Conservation (phyloP, 2,888 invertebrate genomes). For the Sclerodermus sp. region DNA sequence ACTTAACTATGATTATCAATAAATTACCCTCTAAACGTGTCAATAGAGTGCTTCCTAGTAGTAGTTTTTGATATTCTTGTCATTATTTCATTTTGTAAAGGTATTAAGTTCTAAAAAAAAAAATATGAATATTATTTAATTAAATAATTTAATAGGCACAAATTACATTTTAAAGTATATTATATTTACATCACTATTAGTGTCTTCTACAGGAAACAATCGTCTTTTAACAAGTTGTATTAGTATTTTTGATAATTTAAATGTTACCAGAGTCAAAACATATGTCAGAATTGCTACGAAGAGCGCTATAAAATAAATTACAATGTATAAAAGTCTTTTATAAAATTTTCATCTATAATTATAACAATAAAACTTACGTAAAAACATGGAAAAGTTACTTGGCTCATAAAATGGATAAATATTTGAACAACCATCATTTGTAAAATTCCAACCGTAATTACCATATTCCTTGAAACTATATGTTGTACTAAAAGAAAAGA, state of each 20-base stretch:
- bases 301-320: slow-evolving; percentile 40
- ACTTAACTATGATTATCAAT: slow-evolving; percentile 8
- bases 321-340: no score
- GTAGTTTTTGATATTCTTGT: slow-evolving; percentile 38
- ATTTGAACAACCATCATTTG: slow-evolving; percentile 34
- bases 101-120: slow-evolving; percentile 41
- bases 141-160: neutral
- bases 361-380: slow-evolving; percentile 43
- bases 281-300: slow-evolving; percentile 38
- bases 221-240: slow-evolving; percentile 23
- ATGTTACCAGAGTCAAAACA: slow-evolving; percentile 23
- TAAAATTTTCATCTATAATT: no score
- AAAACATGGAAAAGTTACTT: slow-evolving; percentile 38
- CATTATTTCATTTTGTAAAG: slow-evolving; percentile 37
- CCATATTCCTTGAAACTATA: slow-evolving; percentile 53
- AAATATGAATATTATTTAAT: neutral
- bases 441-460: slow-evolving; percentile 54
- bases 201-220: slow-evolving; percentile 11
- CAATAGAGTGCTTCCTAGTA: slow-evolving; percentile 51
- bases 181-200: slow-evolving; percentile 22
- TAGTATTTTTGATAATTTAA: slow-evolving; percentile 27
- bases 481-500: slow-evolving; percentile 28
- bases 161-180: neutral
- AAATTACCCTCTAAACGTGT: slow-evolving; percentile 55
- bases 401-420: slow-evolving; percentile 42